phyloP scores from a whole-genome alignment of 1,140 invertebrate genomes.

The Lepidurus apus region DNA sequence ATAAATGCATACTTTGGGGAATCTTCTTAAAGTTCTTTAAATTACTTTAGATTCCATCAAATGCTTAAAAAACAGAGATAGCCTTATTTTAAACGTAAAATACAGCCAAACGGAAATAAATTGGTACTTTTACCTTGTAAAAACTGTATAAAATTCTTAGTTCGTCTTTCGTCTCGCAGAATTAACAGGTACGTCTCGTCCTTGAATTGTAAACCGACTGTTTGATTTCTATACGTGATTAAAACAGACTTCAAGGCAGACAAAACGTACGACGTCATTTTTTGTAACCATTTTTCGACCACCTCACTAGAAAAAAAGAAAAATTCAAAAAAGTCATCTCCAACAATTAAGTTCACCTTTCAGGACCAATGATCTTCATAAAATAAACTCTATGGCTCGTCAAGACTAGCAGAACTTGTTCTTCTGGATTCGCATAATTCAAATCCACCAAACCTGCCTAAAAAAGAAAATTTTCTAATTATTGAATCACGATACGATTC shows the following conservation, averaged over 20 bases:
- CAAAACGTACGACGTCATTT: neutral
- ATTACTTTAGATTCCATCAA: too few relatives aligned
- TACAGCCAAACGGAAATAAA: too few relatives aligned
- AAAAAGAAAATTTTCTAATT: neutral
- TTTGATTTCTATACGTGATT: slow-evolving; percentile 20
- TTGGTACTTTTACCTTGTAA: neutral
- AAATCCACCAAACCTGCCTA: slow-evolving; percentile 16
- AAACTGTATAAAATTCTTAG: slow-evolving; percentile 27
- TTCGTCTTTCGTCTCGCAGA: slow-evolving; percentile 25
- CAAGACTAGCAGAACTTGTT: slow-evolving; percentile 19
- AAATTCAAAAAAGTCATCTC: neutral
- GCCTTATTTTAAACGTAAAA: too few relatives aligned
- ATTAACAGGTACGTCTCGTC: neutral
- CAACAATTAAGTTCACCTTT: neutral
- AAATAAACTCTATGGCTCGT: slow-evolving; percentile 29
- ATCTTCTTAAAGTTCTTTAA: neutral
- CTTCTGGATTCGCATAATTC: neutral
- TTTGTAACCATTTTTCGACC: slow-evolving; percentile 25
- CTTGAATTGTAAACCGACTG: slow-evolving; percentile 1
- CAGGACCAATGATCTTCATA: slow-evolving; percentile 2
- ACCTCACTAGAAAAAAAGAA: slow-evolving; percentile 18
- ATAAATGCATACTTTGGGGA: neutral
- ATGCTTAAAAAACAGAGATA: too few relatives aligned
- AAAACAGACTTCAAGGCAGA: neutral
- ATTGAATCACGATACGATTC: too few relatives aligned